Base-by-base conservation (phyloP, 2,888 invertebrate species). In the Margaritifera margaritifera region DNA sequence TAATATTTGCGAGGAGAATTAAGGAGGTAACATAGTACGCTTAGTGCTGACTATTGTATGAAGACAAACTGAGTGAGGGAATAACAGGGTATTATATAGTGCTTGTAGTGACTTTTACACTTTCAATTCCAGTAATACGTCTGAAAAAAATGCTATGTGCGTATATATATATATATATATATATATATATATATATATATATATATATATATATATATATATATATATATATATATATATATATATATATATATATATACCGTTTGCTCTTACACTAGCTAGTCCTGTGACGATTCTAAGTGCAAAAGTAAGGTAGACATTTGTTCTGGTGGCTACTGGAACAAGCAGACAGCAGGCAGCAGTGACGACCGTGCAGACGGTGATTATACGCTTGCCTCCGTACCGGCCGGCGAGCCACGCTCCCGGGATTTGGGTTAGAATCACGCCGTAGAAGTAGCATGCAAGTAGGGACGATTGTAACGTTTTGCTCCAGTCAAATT, bases 401-500 rank as follows among this genome's bases (percentile, higher is more conserved):
- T 59, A 68, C 15, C 64, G 58, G n/a, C 64, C 64, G 6, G 68
- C 52, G 4, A 68, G 19, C 20, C 59, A 64, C 18, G 64, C 68
- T 24, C 68, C 68, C 18, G 64, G 64, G 31, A 68, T 59, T 27
- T 68, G 63, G 22, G 64, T 64, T 6, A 55, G 20, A 31, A 53
- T 53, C 24, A 64, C 63, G 6, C 68, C 68, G 31, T 68, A 68
- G 59, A 68, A 68, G 25, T 64, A 68, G 3, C 59, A 63, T 6
- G 59, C 51, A 4, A 68, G 54, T 8, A 68, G 19, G 8, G 63
- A 59, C 4, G 68, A 58, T 59, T 59, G 31, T 4, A 56, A 51
- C 2, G 4, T 4, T n/a, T 68, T 64, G 31, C 31, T 31, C 68
- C 68, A 68, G 15, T 64, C 68, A 64, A 68, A 68, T 53, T 68